Evolutionary conservation across 2,888 invertebrate species (phyloP).

Genomic region (Ichneumon xanthorius): DNA sequence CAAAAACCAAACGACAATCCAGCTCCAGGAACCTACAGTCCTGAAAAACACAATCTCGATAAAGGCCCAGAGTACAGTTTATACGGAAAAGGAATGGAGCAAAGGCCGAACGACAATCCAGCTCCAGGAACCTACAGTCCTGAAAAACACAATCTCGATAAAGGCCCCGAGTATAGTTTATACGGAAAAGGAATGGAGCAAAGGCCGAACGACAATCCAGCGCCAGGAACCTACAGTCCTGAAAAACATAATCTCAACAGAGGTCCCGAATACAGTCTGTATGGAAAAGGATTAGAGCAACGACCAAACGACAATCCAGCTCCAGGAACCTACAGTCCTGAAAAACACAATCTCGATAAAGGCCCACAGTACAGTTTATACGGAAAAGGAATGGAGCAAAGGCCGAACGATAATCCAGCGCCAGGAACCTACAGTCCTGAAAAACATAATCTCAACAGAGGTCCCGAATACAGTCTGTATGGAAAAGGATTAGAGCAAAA

Average conservation of each 20-base stretch:
- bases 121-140: slow-evolving; percentile 86
- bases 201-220: slow-evolving; percentile 77
- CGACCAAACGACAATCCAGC: too few relatives aligned
- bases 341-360: too few relatives aligned
- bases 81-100: slow-evolving; percentile 44
- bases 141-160: slow-evolving; percentile 86
- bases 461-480: slow-evolving; percentile 74
- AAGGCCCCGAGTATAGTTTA: slow-evolving; percentile 86
- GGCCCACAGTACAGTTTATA: too few relatives aligned
- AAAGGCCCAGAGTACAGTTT: slow-evolving; percentile 54
- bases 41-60: slow-evolving; percentile 43
- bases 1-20: slow-evolving; percentile 46
- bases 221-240: too few relatives aligned
- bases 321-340: too few relatives aligned
- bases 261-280: too few relatives aligned
- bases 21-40: slow-evolving; percentile 48
- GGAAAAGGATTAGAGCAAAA: slow-evolving; percentile 73
- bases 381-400: slow-evolving; percentile 84
- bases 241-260: too few relatives aligned
- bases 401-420: slow-evolving; percentile 82
- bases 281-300: too few relatives aligned
- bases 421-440: slow-evolving; percentile 74
- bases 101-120: slow-evolving; percentile 46
- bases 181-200: slow-evolving; percentile 84
- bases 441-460: slow-evolving; percentile 73